Base-by-base conservation (phyloP, 2,888 invertebrate species). In the Drosophila anceps region DNA sequence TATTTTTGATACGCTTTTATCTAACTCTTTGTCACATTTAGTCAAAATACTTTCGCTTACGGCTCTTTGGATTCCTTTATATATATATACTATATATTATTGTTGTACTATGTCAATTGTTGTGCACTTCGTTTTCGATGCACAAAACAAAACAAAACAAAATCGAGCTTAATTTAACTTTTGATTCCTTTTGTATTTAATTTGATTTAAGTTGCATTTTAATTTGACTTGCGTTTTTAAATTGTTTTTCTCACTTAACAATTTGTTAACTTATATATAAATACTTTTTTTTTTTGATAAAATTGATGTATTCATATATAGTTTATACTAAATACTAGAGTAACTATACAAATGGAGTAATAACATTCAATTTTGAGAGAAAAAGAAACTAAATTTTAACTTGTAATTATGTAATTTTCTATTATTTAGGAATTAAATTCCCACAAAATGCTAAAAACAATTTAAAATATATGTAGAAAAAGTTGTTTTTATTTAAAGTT, bases 91-190 rank as follows among this genome's bases (percentile, higher is more conserved):
- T 18, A 31, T 54, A 39, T 60, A 64, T 71, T 67, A 55, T 73
- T 62, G 53, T 75, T 54, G 55, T 61, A 50, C 58, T 44, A 39
- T 68, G 59, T 58, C 12, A 63, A 18, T 41, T 35, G 33, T 64
- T 71, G 63, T 71, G 76, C 88, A 88, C 90, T 73, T 89, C 64
- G 85, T 85, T 85, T 89, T 89, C 72, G 77, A 68, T 64, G 90
- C 85, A 90, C 79, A 51, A 43, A n/a, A 66, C 2, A 6, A 29
- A n/a, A 27, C 10, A 61, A 46, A 35, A 69, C n/a, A 6, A 27
- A 29, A 20, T 55, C 44, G 54, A 79, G 76, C 69, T 68, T 68
- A 62, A 66, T 39, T 63, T 77, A n/a, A 37, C 39, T 39, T 20
- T 50, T 50, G 80, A 84, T 84, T 84, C 74, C 72, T 82, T 76